Evolutionary conservation across 23 tunicate genomes (phyloP), one percentile per base, ranked within the genome.

Genomic region (Ascidia mentula): DNA sequence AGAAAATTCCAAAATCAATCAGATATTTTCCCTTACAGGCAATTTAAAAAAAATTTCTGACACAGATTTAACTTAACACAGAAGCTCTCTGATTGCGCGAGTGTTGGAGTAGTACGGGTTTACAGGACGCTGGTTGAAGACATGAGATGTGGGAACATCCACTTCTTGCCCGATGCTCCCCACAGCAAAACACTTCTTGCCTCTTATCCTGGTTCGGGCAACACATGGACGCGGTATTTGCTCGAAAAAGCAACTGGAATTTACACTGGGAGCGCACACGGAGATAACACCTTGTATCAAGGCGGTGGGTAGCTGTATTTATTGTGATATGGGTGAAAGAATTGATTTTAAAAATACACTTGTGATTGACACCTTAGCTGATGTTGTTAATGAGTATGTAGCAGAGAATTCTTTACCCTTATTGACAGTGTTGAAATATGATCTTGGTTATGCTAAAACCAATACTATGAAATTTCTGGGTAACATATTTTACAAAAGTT

Each of bases 191-290:
- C 38, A 20, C 38, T 34, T 5, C 74, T 70, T n/a, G 37, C 38
- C 13, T 70, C 74, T n/a, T 34, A 70, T 20, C 38, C 74, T 9
- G 74, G 74, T 33, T 70, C 74, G 38, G 74, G 74, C 38, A 70
- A 70, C 35, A 70, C 74, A 22, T 70, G 74, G 74, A 70, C 74
- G 13, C 24, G 74, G 32, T 70, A 70, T 9, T 30, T 70, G 6
- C 38, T 70, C 18, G 74, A 70, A 70, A 70, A 70, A 70, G 74
- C 74, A 6, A 32, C 74, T 32, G 74, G 74, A 4, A 70, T 70
- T 18, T 70, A 7, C 38, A 70, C 74, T 70, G 74, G 74, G 30
- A 32, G 38, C 38, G 74, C 32, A 22, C 32, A 20, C 32, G 31
- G 36, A 20, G 74, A 70, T 34, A 53, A 28, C 65, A 53, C 22